A percentile compares a stretch with the other conserved stretches of the same genome.
These are phyloP conservation scores for Galemys pyrenaicus DNA, from an alignment of 2,113 vertebrate genomes.

Conservation along the genomic window DNA sequence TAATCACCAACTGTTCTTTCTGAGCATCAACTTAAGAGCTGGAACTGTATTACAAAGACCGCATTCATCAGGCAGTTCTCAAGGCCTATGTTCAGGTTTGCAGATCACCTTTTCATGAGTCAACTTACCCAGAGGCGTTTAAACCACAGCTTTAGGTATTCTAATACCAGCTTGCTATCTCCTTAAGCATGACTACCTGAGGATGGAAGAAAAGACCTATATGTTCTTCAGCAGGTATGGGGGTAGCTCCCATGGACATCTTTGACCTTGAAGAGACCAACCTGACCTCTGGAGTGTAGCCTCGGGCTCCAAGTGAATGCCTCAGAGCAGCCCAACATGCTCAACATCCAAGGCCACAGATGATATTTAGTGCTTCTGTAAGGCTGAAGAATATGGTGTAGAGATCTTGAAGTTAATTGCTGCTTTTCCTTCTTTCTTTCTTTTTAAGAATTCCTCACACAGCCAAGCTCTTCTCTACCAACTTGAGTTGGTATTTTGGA, in stretches of 20 bases:
- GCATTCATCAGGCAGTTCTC: neutral
- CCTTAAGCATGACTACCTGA: neutral
- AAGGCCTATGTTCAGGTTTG: neutral
- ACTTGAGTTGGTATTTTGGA: neutral
- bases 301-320: neutral
- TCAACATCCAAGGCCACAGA: constrained; percentile 17
- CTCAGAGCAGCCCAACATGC: constrained; percentile 4
- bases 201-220: neutral
- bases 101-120: neutral
- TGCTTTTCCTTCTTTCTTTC: neutral
- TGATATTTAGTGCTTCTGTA: neutral
- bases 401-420: constrained; percentile 1
- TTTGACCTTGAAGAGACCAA: constrained; percentile 18
- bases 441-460: constrained; percentile 25
- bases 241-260: neutral
- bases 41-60: neutral
- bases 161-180: neutral
- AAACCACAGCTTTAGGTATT: neutral
- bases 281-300: neutral
- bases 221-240: neutral
- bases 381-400: constrained; percentile 9
- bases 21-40: neutral
- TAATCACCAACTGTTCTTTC: neutral
- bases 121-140: constrained; percentile 15
- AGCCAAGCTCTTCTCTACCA: constrained; percentile 10